These are phyloP conservation scores for Misgurnus anguillicaudatus DNA, from an alignment of 2,113 vertebrate genomes.

Conservation along the genomic window DNA sequence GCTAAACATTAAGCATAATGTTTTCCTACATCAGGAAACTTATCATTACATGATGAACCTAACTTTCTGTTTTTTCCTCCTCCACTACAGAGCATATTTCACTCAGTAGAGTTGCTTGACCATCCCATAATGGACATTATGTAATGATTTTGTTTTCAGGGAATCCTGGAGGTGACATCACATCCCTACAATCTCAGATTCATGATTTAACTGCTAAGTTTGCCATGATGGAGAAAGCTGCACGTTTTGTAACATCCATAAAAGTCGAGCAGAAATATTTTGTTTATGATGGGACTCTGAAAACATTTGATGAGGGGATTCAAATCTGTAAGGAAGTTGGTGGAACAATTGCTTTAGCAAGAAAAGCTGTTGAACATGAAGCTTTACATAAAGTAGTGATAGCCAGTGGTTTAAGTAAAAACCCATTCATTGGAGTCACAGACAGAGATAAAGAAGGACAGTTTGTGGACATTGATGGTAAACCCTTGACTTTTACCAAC, in stretches of 20 bases:
- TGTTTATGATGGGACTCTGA: not conserved
- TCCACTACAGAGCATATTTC: too few species aligned
- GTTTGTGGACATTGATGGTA: conserved; percentile 38
- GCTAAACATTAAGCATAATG: too few species aligned
- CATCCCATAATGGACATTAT: not conserved
- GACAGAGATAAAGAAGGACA: conserved; percentile 21
- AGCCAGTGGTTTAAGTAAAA: not conserved
- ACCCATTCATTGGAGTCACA: conserved; percentile 30
- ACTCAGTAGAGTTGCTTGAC: too few species aligned
- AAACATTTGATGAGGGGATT: conserved; percentile 12
- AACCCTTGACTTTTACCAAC: conserved; percentile 30
- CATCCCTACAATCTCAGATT: conserved; percentile 33
- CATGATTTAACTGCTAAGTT: conserved; percentile 13
- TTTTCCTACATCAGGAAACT: too few species aligned
- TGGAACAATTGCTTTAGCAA: conserved; percentile 37
- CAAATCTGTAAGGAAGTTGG: conserved; percentile 32
- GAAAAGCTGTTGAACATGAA: conserved; percentile 38
- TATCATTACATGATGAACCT: too few species aligned
- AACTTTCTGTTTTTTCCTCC: too few species aligned
- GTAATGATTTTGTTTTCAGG: not conserved
- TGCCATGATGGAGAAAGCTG: conserved; percentile 13
- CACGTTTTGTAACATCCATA: conserved; percentile 10
- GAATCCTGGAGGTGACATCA: not conserved
- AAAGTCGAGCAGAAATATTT: conserved; percentile 46
- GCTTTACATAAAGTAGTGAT: not conserved